A percentile compares a stretch with the other conserved stretches of the same genome.
Evolutionary conservation across 2,797 vertebrate species (phyloP).

Genomic region (Pipistrellus kuhlii): DNA sequence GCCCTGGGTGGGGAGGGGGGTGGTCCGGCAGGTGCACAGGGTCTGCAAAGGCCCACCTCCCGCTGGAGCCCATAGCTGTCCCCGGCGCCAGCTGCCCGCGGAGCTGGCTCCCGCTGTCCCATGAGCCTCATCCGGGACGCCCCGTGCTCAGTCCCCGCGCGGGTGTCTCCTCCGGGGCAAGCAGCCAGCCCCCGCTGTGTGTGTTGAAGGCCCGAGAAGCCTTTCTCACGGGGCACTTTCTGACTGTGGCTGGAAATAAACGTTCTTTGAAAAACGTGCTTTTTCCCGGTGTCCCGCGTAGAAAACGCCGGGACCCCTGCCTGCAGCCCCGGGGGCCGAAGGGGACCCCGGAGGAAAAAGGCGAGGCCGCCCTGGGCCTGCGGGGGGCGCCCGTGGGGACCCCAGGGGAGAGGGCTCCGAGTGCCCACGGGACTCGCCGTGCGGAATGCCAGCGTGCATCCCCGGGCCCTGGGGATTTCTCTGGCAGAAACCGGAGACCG

Average conservation of each 20-base stretch:
- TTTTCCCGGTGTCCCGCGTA: background rate
- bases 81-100: background rate
- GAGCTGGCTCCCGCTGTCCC: background rate
- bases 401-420: background rate
- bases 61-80: background rate
- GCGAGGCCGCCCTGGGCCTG: accelerated
- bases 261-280: background rate
- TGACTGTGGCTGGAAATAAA: constrained; percentile 74
- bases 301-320: background rate
- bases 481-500: constrained; percentile 59
- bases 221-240: constrained; percentile 14
- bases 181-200: background rate
- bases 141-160: background rate
- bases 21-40: background rate
- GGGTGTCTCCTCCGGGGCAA: background rate
- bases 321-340: background rate
- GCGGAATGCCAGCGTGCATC: background rate
- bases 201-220: background rate
- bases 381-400: background rate
- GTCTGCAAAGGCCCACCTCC: background rate
- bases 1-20: background rate
- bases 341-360: background rate
- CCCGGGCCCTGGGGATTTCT: background rate
- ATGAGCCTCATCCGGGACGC: background rate
- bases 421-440: background rate